Evolutionary conservation across 1,140 invertebrate genomes (phyloP), one percentile per base, ranked within the genome.

Genomic region (Saccostrea glomerata): DNA sequence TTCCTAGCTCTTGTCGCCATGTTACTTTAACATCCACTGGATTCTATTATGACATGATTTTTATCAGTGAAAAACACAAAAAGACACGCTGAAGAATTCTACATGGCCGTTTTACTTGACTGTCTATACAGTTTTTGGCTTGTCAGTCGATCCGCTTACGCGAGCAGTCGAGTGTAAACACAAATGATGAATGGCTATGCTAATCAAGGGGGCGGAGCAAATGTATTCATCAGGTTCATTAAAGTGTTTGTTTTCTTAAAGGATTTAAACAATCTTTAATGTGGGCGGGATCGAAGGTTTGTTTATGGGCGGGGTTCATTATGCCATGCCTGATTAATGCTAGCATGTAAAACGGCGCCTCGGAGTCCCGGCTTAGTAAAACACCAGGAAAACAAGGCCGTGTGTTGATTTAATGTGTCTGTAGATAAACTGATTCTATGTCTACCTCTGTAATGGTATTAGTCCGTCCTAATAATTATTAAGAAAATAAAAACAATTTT

Each of bases 401-500:
- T 30, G 36, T 77, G 70, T 77, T 77, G 70, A 77, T 77, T 77
- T 77, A 77, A 77, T 77, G 70, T 77, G 70, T 77, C 70, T 77
- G 70, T 77, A 77, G 70, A 77, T 77, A 77, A 77, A 77, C 70
- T 77, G 70, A 77, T 77, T 77, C 25, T 36, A 25, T 77, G 70
- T 77, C 70, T 77, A 77, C 70, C 70, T 30, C 70, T 77, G 70
- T 77, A 77, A 77, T 77, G 70, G 70, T 77, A 77, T 77, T 77
- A 77, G 70, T 30, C 30, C 70, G 70, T 77, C 70, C 25, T 77
- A 23, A 77, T 77, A 77, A 77, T 77, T 77, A 77, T 77, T 77
- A 77, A 77, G 70, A 77, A 77, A 77, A 77, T 77, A 77, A 77
- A 77, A 77, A 77, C 70, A 77, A 77, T 77, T 77, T 77, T 77